Evolutionary conservation across 2,888 invertebrate genomes (phyloP).

Genomic region (Tholera decimalis): DNA sequence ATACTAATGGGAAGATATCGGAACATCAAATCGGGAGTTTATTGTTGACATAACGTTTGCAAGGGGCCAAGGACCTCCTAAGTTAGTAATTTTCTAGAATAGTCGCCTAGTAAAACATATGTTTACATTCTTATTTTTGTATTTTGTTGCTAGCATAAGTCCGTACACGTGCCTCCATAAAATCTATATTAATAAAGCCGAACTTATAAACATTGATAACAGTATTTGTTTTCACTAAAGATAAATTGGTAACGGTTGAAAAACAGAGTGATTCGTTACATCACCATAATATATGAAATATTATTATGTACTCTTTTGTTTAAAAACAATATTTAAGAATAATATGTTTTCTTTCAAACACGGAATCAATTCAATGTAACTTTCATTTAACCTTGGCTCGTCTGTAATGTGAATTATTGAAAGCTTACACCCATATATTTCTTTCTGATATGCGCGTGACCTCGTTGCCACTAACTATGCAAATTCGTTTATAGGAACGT

Average conservation of each 20-base stretch:
- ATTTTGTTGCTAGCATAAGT: slow-evolving; percentile 10
- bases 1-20: slow-evolving; percentile 42
- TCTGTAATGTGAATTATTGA: slow-evolving; percentile 51
- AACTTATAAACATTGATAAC: slow-evolving; percentile 72
- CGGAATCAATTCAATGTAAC: slow-evolving; percentile 54
- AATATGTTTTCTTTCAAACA: slow-evolving; percentile 28
- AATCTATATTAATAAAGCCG: slow-evolving; percentile 62
- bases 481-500: slow-evolving; percentile 51
- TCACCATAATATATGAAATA: slow-evolving; percentile 52
- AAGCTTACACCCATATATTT: slow-evolving; percentile 53
- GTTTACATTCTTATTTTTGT: slow-evolving; percentile 34
- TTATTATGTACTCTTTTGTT: slow-evolving; percentile 38
- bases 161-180: slow-evolving; percentile 56
- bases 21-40: slow-evolving; percentile 28
- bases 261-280: slow-evolving; percentile 64
- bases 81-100: slow-evolving; percentile 30
- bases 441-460: slow-evolving; percentile 58
- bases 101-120: not conserved
- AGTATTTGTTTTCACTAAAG: slow-evolving; percentile 73
- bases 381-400: slow-evolving; percentile 63
- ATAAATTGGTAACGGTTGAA: slow-evolving; percentile 65
- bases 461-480: slow-evolving; percentile 52
- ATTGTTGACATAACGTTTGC: slow-evolving; percentile 15
- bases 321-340: slow-evolving; percentile 37
- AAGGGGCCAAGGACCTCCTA: slow-evolving; percentile 31